Percentiles rank a stretch among this genome's conserved stretches.
phyloP scores from a whole-genome alignment of 2,113 vertebrate genomes.

The Poeciliopsis turrubarensis region DNA sequence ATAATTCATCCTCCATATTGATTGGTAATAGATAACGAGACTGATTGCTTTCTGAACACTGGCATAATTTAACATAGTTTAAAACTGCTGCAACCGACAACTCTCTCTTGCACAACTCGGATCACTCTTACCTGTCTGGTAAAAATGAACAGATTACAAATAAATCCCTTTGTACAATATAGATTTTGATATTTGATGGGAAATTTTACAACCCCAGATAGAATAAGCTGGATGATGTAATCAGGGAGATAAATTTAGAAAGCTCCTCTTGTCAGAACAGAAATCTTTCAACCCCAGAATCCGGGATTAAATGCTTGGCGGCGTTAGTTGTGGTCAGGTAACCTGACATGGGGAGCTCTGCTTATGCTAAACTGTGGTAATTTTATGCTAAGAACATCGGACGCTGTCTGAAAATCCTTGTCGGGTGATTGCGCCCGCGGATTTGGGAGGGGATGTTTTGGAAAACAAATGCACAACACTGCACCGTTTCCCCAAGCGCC shows the following conservation, averaged over 20 bases:
- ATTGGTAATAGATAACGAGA: too few relatives aligned
- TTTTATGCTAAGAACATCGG: conserved; percentile 58
- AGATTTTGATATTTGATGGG: background rate
- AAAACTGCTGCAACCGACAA: background rate
- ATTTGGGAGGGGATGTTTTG: conserved; percentile 57
- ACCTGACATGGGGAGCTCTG: conserved; percentile 12
- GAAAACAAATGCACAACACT: conserved; percentile 39
- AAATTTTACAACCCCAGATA: background rate
- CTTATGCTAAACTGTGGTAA: conserved; percentile 65
- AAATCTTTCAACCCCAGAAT: conserved; percentile 10
- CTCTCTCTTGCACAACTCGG: background rate
- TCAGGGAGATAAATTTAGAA: background rate
- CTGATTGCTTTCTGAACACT: too few relatives aligned
- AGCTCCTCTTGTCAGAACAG: background rate
- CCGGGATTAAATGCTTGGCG: background rate
- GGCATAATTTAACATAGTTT: background rate
- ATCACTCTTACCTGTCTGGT: background rate
- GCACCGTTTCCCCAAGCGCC: conserved; percentile 34
- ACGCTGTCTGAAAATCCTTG: conserved; percentile 60
- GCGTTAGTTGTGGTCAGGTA: conserved; percentile 25
- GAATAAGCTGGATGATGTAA: background rate
- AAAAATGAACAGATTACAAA: background rate
- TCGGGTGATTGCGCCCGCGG: conserved; percentile 63
- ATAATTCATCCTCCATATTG: too few relatives aligned
- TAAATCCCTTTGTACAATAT: background rate